Percentiles rank a stretch among this genome's conserved stretches.
Evolutionary conservation across 53 echinoderm and acorn worm genomes (phyloP).

Genomic region (Astropecten irregularis): DNA sequence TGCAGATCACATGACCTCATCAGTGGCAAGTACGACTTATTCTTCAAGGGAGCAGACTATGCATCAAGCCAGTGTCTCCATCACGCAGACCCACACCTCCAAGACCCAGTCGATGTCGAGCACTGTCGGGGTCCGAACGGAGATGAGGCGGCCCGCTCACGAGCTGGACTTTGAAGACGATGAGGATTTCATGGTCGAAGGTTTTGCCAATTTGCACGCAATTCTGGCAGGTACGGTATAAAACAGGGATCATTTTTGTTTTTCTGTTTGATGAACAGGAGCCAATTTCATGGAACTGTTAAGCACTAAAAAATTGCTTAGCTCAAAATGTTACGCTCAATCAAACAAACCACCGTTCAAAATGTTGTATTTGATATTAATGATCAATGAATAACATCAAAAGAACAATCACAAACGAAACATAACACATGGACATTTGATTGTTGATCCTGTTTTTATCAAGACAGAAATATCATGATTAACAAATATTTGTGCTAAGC

Average conservation of each 20-base stretch:
- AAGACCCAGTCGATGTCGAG: background rate
- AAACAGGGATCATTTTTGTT: background rate
- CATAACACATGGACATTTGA: too few species aligned
- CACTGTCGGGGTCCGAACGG: background rate
- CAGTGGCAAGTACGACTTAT: conserved; percentile 4
- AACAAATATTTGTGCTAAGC: too few species aligned
- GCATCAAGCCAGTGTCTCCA: conserved; percentile 6
- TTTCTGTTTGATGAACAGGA: too few species aligned
- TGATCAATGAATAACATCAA: too few species aligned
- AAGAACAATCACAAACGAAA: too few species aligned
- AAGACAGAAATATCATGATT: too few species aligned
- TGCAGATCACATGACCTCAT: conserved; percentile 4
- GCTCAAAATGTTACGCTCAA: too few species aligned
- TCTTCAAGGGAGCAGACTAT: background rate
- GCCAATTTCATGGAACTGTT: too few species aligned
- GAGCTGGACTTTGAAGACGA: conserved; percentile 58
- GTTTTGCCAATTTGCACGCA: conserved; percentile 77
- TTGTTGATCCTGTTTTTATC: too few species aligned
- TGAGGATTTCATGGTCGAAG: conserved; percentile 63
- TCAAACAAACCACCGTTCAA: too few species aligned
- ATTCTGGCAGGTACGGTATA: conserved; percentile 70
- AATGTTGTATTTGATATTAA: too few species aligned
- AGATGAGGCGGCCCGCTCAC: background rate
- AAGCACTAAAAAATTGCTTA: too few species aligned
- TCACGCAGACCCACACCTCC: conserved; percentile 22